Base-by-base conservation (phyloP, 2,888 invertebrate species). In the Epistrophe eligans region DNA sequence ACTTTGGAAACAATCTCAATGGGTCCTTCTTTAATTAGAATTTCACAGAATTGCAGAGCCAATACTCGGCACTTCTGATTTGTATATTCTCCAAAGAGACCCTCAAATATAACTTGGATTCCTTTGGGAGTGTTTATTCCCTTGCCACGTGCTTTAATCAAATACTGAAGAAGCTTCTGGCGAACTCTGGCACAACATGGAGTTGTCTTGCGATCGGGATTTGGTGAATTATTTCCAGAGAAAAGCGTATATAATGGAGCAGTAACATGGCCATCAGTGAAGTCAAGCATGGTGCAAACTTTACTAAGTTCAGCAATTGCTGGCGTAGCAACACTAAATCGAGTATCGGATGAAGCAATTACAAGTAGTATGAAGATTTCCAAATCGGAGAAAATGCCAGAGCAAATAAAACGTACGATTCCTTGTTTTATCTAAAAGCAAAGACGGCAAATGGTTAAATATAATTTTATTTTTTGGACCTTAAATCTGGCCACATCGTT, bases 81-180 rank as follows among this genome's bases (percentile, higher is more conserved):
- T 0, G 97, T 97, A 90, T 96, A 96, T 5, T 94, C 94, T 38
- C 97, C 98, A 92, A 97, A 98, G 13, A 98, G 93, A 4, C 97
- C 96, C 89, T 98, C 97, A 92, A 98, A 98, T 72, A 98, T 95
- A 50, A 97, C 96, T 95, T 97, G 97, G 79, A 98, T 96, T 89
- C 97, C 96, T 72, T 96, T 95, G 9, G 97, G 97, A 82, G 96
- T 95, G 91, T 96, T 94, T 77, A 96, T 95, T 3, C 95, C 96
- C 13, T 94, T 94, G 55, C 95, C 96, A 0, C 95, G 95, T 6
- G 96, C 95, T 90, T 95, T 95, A 88, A 97, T 95, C 74, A 98
- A 94, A 93, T 97, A 96, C 84, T 97, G 96, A 88, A 98, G 94
- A 45, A 98, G 92, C 93, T 98, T 98, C 82, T 98, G 94, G 43